These are phyloP conservation scores for Pollenia angustigena DNA, from an alignment of 2,888 invertebrate species.

Conservation along the genomic window DNA sequence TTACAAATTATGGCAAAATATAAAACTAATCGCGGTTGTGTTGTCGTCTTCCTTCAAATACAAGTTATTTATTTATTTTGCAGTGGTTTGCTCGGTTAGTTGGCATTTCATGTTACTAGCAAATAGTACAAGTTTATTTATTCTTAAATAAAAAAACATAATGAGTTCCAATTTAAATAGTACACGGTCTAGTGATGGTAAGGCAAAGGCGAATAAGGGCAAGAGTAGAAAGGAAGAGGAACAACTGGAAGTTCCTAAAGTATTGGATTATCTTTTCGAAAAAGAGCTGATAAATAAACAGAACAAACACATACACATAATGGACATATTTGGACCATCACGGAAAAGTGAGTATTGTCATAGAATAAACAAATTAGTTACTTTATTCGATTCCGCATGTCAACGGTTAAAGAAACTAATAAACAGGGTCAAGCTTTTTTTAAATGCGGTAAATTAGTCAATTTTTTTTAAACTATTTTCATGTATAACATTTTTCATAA, in stretches of 20 bases:
- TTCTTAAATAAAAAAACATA: conserved; percentile 53
- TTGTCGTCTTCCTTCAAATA: conserved; percentile 49
- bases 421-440: too few species aligned
- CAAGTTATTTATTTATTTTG: conserved; percentile 48
- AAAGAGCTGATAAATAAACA: conserved; percentile 81
- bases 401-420: too few species aligned
- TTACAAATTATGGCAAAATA: conserved; percentile 33
- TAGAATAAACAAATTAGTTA: too few species aligned
- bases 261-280: conserved; percentile 81
- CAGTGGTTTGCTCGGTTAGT: conserved; percentile 55
- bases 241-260: conserved; percentile 35
- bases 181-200: conserved; percentile 30
- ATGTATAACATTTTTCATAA: too few species aligned
- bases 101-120: conserved; percentile 54
- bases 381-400: too few species aligned
- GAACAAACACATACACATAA: conserved; percentile 79
- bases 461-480: too few species aligned
- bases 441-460: too few species aligned
- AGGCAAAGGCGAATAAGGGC: background rate
- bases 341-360: conserved; percentile 76
- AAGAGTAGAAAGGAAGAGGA: conserved; percentile 22
- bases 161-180: conserved; percentile 58
- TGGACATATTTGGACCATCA: conserved; percentile 78
- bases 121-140: conserved; percentile 52
- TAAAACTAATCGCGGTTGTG: conserved; percentile 36